A percentile compares a stretch with the other conserved stretches of the same genome.
phyloP scores from a whole-genome alignment of 2,113 vertebrate species.

The Corydoras maculifer region DNA sequence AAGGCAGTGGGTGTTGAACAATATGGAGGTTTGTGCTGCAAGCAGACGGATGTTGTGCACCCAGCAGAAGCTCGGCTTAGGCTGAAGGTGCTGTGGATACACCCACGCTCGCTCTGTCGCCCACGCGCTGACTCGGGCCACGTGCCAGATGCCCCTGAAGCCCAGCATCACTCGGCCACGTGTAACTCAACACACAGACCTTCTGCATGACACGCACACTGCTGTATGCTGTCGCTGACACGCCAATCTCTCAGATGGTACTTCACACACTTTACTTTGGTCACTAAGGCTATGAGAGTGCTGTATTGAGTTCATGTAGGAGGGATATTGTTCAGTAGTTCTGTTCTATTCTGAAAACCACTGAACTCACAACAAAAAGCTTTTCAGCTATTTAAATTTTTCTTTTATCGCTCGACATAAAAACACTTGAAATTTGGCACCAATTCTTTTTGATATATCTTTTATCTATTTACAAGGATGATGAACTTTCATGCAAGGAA shows the following conservation, averaged over 20 bases:
- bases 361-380: background rate
- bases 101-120: constrained; percentile 60
- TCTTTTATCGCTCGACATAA: background rate
- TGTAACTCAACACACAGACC: constrained; percentile 23
- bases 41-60: constrained; percentile 52
- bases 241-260: constrained; percentile 5
- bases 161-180: constrained; percentile 37
- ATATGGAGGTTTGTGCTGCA: constrained; percentile 65
- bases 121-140: constrained; percentile 53
- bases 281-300: background rate
- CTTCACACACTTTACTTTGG: background rate
- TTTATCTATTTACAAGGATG: too few relatives aligned
- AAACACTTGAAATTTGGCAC: too few relatives aligned
- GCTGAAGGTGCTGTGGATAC: constrained; percentile 57
- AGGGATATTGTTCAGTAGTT: constrained; percentile 10
- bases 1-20: constrained; percentile 65
- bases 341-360: background rate
- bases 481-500: too few relatives aligned
- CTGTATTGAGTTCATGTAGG: background rate
- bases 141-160: constrained; percentile 52
- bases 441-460: too few relatives aligned
- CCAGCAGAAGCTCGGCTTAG: constrained; percentile 44
- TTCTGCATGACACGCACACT: background rate
- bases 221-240: constrained; percentile 13
- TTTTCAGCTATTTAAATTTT: background rate